phyloP scores from a whole-genome alignment of 2,797 vertebrate species.

The Pantherophis alleghaniensis region DNA sequence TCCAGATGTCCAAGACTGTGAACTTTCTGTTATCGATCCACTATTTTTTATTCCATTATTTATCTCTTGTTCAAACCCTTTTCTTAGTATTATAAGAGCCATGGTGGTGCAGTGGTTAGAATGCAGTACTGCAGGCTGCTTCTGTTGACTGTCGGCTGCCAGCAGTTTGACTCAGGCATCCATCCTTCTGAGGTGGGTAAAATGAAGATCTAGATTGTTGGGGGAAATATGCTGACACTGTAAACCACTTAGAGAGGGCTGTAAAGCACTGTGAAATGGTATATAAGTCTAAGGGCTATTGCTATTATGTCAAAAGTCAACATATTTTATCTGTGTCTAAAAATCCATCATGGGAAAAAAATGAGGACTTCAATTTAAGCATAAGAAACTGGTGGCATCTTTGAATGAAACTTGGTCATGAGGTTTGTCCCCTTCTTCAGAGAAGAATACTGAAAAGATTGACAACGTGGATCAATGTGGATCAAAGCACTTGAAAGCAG shows the following conservation, averaged over 20 bases:
- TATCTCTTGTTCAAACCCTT: background rate
- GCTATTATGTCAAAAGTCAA: background rate
- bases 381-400: background rate
- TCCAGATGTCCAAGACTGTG: background rate
- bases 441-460: background rate
- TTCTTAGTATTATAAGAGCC: background rate
- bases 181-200: too few species aligned
- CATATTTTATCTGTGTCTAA: background rate
- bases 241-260: too few species aligned
- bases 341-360: background rate
- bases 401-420: background rate
- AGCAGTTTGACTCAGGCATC: too few species aligned
- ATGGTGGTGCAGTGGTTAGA: background rate
- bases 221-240: too few species aligned
- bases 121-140: too few species aligned
- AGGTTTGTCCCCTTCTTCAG: background rate
- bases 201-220: too few species aligned
- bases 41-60: background rate
- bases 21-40: background rate
- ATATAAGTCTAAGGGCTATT: too few species aligned
- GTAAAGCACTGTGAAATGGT: too few species aligned
- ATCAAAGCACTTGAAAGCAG: background rate
- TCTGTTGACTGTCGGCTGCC: too few species aligned
- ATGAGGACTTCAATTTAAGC: background rate
- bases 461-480: background rate